A percentile compares a stretch with the other conserved stretches of the same genome.
Evolutionary conservation across 2,113 vertebrate species (phyloP).

Genomic region (Xenopus borealis): DNA sequence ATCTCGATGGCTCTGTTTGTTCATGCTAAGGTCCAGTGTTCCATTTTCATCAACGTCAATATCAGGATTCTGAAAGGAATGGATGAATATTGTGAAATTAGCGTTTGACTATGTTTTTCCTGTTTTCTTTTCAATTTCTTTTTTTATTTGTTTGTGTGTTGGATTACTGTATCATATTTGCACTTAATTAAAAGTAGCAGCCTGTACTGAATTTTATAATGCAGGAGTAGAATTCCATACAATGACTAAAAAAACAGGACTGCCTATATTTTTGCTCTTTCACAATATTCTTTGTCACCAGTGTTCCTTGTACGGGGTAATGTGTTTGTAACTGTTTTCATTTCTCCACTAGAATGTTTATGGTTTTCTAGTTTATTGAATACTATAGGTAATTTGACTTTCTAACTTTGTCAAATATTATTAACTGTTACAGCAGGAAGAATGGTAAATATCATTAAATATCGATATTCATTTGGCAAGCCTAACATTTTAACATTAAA

Average conservation of each 20-base stretch:
- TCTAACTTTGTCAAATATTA: too few species aligned
- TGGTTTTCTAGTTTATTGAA: too few species aligned
- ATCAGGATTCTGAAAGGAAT: slow-evolving; percentile 81
- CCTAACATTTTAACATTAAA: too few species aligned
- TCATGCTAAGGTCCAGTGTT: slow-evolving; percentile 94
- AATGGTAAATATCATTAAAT: too few species aligned
- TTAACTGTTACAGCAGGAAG: too few species aligned
- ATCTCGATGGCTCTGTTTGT: slow-evolving; percentile 87
- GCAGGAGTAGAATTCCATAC: background rate
- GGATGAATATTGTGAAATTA: slow-evolving; percentile 58
- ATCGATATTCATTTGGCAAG: too few species aligned
- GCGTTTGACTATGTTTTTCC: slow-evolving; percentile 47
- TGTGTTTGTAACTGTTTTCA: too few species aligned
- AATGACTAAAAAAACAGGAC: background rate
- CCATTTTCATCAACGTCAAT: slow-evolving; percentile 95
- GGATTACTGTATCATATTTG: background rate
- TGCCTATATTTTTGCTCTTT: too few species aligned
- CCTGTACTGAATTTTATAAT: background rate
- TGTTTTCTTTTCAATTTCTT: slow-evolving; percentile 18
- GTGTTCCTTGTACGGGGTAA: too few species aligned
- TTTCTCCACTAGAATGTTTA: too few species aligned
- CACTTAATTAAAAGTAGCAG: background rate
- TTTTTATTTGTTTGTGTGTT: background rate
- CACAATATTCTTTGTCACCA: too few species aligned
- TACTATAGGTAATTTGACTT: too few species aligned